Evolutionary conservation across 2,797 vertebrate species (phyloP).

Genomic region (Botia kubotai): DNA sequence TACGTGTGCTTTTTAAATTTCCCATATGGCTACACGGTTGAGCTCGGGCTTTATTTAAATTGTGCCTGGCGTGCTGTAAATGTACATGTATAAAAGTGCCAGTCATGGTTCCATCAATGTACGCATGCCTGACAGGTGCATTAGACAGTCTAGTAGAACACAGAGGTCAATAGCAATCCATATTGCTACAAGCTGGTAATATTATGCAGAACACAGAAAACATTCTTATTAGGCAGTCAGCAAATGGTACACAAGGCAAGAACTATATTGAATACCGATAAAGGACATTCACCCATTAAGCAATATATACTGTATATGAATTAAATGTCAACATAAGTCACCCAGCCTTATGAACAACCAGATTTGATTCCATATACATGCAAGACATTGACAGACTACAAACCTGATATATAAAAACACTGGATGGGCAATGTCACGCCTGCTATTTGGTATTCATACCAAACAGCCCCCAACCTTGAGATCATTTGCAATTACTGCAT

Average conservation of each 20-base stretch:
- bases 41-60: not conserved
- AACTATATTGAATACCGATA: not conserved
- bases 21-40: not conserved
- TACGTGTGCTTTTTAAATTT: not conserved
- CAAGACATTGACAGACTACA: not conserved
- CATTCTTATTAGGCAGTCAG: conserved; percentile 20
- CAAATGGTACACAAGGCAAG: not conserved
- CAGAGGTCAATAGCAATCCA: not conserved
- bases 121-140: conserved; percentile 22
- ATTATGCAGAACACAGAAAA: not conserved
- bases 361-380: too few species aligned
- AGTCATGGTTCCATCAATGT: not conserved
- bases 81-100: conserved; percentile 14
- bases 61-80: not conserved
- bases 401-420: not conserved
- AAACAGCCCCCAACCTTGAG: not conserved
- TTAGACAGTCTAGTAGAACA: conserved; percentile 4
- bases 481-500: not conserved
- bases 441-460: not conserved
- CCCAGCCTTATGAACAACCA: not conserved
- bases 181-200: not conserved
- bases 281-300: too few species aligned
- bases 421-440: not conserved
- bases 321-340: not conserved
- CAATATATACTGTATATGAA: not conserved